Conservation (phyloP, 2,797 vertebrate genomes). For the Sebastes nivosus region DNA sequence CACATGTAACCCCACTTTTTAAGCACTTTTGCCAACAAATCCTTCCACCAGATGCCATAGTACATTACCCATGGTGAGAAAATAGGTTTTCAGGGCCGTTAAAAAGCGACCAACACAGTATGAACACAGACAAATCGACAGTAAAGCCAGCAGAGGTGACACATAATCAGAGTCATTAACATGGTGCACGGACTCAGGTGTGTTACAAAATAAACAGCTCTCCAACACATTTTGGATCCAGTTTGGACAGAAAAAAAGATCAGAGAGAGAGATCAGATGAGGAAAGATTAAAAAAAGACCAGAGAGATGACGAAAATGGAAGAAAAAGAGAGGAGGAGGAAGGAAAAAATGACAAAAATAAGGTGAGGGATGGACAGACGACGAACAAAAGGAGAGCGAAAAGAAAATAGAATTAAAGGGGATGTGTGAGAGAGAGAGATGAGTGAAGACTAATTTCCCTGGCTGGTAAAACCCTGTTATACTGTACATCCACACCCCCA, state of each 20-base stretch:
- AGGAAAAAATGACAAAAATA: not conserved
- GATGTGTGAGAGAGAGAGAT: not conserved
- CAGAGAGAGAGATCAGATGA: not conserved
- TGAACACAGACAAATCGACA: not conserved
- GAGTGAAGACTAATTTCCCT: constrained; percentile 23
- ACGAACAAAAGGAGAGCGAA: not conserved
- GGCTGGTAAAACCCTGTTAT: constrained; percentile 31
- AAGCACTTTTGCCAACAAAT: not conserved
- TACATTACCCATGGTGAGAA: not conserved
- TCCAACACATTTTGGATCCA: not conserved
- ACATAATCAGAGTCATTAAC: not conserved
- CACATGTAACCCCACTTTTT: not conserved
- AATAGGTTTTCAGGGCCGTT: too few relatives aligned
- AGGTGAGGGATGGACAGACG: not conserved
- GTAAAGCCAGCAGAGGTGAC: not conserved
- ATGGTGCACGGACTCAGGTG: not conserved
- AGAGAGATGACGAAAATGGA: not conserved
- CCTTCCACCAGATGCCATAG: not conserved
- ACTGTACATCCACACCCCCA: constrained; percentile 8
- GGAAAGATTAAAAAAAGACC: not conserved
- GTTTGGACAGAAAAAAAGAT: not conserved
- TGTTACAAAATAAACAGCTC: not conserved
- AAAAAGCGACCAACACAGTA: too few relatives aligned
- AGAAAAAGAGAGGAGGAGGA: not conserved
- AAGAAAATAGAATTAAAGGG: not conserved